These are phyloP conservation scores for Drosophila gunungcola DNA, from an alignment of 1,140 invertebrate genomes.

Conservation along the genomic window DNA sequence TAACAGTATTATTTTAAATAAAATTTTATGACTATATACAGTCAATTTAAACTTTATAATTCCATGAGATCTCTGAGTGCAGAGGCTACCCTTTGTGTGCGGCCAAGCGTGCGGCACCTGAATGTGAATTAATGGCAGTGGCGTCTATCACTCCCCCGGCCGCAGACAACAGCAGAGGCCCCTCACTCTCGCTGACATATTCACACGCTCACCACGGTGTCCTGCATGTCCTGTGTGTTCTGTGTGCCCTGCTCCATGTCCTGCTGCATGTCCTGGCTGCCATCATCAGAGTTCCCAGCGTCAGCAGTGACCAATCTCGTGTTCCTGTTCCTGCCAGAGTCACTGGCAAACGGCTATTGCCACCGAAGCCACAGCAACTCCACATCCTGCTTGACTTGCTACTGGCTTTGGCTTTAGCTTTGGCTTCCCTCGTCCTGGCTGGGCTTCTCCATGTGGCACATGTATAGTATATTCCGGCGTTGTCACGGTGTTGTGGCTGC, in stretches of 20 bases:
- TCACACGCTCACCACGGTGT: conserved; percentile 51
- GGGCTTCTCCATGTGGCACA: conserved; percentile 45
- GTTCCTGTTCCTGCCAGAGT: conserved; percentile 3
- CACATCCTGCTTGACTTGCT: conserved; percentile 45
- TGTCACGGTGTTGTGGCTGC: conserved; percentile 76
- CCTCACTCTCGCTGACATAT: conserved; percentile 41
- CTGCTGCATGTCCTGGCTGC: conserved; percentile 23
- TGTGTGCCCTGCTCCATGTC: conserved; percentile 10
- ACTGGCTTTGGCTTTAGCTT: conserved; percentile 18
- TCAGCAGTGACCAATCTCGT: conserved; percentile 44
- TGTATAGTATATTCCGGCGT: conserved; percentile 45
- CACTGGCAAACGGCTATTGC: conserved; percentile 1
- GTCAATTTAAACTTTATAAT: background rate
- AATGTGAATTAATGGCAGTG: conserved; percentile 81
- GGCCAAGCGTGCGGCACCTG: conserved; percentile 75
- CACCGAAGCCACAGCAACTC: conserved; percentile 37
- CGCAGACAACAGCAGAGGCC: conserved; percentile 66
- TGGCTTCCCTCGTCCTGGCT: conserved; percentile 17
- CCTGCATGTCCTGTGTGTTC: conserved; percentile 17
- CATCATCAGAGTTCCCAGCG: conserved; percentile 30
- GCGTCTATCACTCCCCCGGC: conserved; percentile 76
- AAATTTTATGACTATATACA: too few relatives aligned
- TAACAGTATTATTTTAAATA: too few relatives aligned
- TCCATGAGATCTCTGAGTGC: background rate
- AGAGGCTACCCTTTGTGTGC: conserved; percentile 39